Evolutionary conservation across 1,140 invertebrate genomes (phyloP).

Genomic region (Caenorhabditis remanei): DNA sequence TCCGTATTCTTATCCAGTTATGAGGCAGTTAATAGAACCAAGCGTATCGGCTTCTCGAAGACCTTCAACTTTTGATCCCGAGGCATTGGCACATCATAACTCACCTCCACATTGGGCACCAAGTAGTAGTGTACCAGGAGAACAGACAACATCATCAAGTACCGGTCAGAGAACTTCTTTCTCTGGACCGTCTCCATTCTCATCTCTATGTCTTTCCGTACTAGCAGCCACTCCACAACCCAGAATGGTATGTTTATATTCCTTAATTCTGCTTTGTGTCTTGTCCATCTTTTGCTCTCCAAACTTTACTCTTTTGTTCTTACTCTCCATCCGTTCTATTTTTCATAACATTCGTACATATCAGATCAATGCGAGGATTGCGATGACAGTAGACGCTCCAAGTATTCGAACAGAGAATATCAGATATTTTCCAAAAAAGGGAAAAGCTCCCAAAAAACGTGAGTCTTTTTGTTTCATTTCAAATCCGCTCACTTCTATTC

Average conservation of each 20-base stretch:
- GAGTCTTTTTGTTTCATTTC: not conserved
- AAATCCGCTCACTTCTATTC: not conserved
- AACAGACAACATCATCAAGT: not conserved
- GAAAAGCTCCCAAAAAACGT: slow-evolving; percentile 60
- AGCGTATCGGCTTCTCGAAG: slow-evolving; percentile 16
- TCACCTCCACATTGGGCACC: slow-evolving; percentile 50
- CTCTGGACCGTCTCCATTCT: slow-evolving; percentile 45
- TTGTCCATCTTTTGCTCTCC: not conserved
- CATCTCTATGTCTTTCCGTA: slow-evolving; percentile 49
- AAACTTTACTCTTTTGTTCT: slow-evolving; percentile 23
- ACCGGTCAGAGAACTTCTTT: slow-evolving; percentile 36
- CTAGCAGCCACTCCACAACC: slow-evolving; percentile 42
- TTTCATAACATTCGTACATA: not conserved
- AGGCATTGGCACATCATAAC: slow-evolving; percentile 35
- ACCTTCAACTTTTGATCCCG: slow-evolving; percentile 39
- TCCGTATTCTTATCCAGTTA: not conserved
- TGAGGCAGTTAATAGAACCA: slow-evolving; percentile 26
- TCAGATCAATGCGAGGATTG: slow-evolving; percentile 61
- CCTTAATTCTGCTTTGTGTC: slow-evolving; percentile 33
- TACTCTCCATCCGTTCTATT: not conserved
- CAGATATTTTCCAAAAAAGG: slow-evolving; percentile 64
- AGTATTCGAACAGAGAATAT: slow-evolving; percentile 65
- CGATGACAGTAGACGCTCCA: slow-evolving; percentile 64
- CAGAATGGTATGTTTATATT: slow-evolving; percentile 55
- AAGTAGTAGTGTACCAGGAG: slow-evolving; percentile 37